Conservation (phyloP, 1,140 invertebrate species). For the Nasonia vitripennis region DNA sequence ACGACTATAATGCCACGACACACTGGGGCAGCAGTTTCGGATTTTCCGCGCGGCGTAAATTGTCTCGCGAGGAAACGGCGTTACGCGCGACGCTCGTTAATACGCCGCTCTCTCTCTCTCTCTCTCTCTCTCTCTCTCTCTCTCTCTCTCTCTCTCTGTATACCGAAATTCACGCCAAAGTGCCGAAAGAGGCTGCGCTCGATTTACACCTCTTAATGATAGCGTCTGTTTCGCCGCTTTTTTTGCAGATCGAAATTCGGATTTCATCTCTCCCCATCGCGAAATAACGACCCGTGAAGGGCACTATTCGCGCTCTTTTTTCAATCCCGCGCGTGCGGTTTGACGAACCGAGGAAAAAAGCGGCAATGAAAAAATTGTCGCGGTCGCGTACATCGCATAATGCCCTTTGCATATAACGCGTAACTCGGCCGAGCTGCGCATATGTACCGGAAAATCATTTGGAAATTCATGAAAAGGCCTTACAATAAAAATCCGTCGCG, state of each 20-base stretch:
- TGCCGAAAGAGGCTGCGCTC: not conserved
- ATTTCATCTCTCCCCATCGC: too few relatives aligned
- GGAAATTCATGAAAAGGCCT: conserved; percentile 45
- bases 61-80: conserved; percentile 7
- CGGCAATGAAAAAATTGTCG: too few relatives aligned
- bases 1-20: not conserved
- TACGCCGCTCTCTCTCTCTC: not conserved
- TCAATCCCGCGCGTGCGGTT: too few relatives aligned
- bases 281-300: too few relatives aligned
- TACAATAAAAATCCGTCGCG: conserved; percentile 46
- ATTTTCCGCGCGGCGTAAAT: conserved; percentile 42
- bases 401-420: not conserved
- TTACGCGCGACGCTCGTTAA: conserved; percentile 15
- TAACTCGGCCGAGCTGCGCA: not conserved
- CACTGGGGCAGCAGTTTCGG: conserved; percentile 17
- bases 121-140: not conserved
- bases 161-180: not conserved
- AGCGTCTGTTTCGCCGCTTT: too few relatives aligned
- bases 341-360: too few relatives aligned
- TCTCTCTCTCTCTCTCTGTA: not conserved
- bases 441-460: conserved; percentile 50
- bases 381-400: too few relatives aligned
- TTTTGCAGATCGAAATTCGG: too few relatives aligned
- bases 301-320: too few relatives aligned
- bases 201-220: not conserved